Base-by-base conservation (phyloP, 1,140 invertebrate genomes). In the Ceratina japonica region DNA sequence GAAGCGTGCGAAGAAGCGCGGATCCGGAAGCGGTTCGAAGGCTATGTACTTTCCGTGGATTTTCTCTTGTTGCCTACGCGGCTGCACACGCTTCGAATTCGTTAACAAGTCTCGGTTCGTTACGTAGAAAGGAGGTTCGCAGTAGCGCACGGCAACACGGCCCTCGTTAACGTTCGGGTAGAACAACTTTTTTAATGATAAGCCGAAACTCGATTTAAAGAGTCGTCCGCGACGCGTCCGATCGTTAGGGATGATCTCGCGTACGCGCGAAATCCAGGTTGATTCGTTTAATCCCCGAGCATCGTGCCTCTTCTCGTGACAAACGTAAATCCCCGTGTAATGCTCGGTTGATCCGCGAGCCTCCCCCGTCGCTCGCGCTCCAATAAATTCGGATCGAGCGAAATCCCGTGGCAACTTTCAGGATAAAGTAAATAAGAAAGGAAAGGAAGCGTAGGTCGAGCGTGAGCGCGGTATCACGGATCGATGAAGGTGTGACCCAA, bases 401-500 rank as follows among this genome's bases (percentile, higher is more conserved):
- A 65, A 62, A 54, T 75, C n/a, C 22, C 24, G 49, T 24, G n/a
- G 12, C 56, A 24, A 22, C 64, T 76, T 58, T n/a, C 8, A 1
- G 27, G 56, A n/a, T 18, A 51, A 22, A 62, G 49, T 76, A 69
- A 76, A 61, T 52, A 76, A 37, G 56, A 18, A 16, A 58, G 37
- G 54, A 61, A 66, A 58, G 37, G 54, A 61, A 66, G 54, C 12
- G 56, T 69, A 61, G 74, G 64, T 76, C 64, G 56, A 69, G 37
- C 74, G 7, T 70, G 22, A 24, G 44, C 3, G 20, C 31, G 20
- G 10, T n/a, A n/a, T 63, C 61, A 15, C 52, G 56, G 56, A 70
- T 76, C 75, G 75, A 76, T 76, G 16, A n/a, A 76, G 65, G 65
- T 37, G 44, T 70, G 75, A 76, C 65, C 75, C 44, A 76, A 76